Conservation (phyloP, 1,140 invertebrate genomes). For the Mylabris phalerata region DNA sequence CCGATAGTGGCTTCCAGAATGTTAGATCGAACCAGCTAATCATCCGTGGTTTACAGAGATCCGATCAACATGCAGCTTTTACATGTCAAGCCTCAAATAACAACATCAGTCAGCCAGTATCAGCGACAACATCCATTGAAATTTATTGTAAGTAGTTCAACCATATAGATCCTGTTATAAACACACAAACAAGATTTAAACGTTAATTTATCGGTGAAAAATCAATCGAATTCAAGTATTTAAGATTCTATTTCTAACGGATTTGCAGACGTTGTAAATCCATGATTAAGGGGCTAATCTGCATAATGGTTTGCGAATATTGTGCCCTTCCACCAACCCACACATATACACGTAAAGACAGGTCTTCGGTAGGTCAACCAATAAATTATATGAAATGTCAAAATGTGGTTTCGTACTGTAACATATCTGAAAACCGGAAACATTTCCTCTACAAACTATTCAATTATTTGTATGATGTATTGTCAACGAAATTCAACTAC, state of each 20-base stretch:
- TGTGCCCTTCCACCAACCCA: neutral
- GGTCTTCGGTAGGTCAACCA: too few species aligned
- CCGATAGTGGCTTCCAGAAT: slow-evolving; percentile 41
- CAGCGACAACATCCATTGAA: slow-evolving; percentile 59
- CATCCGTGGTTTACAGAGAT: slow-evolving; percentile 50
- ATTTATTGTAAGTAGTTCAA: slow-evolving; percentile 60
- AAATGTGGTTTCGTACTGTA: too few species aligned
- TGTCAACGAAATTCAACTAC: too few species aligned
- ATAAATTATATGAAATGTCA: too few species aligned
- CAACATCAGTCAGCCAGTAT: slow-evolving; percentile 62
- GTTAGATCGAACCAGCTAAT: slow-evolving; percentile 47
- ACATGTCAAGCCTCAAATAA: slow-evolving; percentile 68
- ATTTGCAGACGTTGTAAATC: slow-evolving; percentile 1
- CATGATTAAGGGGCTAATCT: neutral
- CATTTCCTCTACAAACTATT: too few species aligned
- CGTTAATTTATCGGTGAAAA: neutral
- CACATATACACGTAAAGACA: too few species aligned
- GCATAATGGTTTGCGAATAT: slow-evolving; percentile 5
- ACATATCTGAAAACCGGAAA: too few species aligned
- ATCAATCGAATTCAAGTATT: neutral
- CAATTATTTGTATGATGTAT: too few species aligned
- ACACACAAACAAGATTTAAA: neutral
- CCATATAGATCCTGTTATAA: neutral
- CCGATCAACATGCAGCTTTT: slow-evolving; percentile 60
- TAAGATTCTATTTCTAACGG: neutral